Evolutionary conservation across 2,113 vertebrate genomes (phyloP).

Genomic region (Lophotis ruficrista): DNA sequence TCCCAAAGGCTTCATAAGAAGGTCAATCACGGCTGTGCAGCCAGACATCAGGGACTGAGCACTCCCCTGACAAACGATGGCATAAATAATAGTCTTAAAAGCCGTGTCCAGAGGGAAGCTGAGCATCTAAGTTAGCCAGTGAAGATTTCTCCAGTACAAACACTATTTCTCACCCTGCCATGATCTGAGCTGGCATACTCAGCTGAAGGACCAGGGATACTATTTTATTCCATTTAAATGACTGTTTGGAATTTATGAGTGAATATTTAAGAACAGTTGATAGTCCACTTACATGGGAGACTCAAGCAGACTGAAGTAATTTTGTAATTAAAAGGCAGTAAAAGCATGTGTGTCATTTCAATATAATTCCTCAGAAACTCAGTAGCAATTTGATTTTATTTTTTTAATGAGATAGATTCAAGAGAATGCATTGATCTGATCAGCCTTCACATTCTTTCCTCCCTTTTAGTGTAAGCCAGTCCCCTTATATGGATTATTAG

Average conservation of each 20-base stretch:
- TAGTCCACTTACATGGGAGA: background rate
- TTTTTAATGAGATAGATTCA: constrained; percentile 6
- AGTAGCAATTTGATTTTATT: constrained; percentile 30
- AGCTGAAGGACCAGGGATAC: background rate
- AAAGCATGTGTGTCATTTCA: background rate
- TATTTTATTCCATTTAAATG: constrained; percentile 1
- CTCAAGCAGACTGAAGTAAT: background rate
- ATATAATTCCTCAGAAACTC: background rate
- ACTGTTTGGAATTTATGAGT: background rate
- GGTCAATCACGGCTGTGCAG: background rate
- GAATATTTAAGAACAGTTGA: constrained; percentile 13
- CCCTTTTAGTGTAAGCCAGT: background rate
- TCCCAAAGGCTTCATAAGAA: background rate
- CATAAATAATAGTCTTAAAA: constrained; percentile 17
- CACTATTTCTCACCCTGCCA: background rate
- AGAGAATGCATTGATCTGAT: background rate
- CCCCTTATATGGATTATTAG: background rate
- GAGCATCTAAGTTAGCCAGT: background rate
- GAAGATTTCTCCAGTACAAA: background rate
- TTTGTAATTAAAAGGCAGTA: constrained; percentile 43
- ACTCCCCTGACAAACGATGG: background rate
- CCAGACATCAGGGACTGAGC: background rate
- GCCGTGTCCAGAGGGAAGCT: background rate
- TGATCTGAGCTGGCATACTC: background rate
- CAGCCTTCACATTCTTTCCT: background rate